Evolutionary conservation across 2,797 vertebrate species (phyloP), one percentile per base, ranked within the genome.

Genomic region (Gymnopithys bicolor): DNA sequence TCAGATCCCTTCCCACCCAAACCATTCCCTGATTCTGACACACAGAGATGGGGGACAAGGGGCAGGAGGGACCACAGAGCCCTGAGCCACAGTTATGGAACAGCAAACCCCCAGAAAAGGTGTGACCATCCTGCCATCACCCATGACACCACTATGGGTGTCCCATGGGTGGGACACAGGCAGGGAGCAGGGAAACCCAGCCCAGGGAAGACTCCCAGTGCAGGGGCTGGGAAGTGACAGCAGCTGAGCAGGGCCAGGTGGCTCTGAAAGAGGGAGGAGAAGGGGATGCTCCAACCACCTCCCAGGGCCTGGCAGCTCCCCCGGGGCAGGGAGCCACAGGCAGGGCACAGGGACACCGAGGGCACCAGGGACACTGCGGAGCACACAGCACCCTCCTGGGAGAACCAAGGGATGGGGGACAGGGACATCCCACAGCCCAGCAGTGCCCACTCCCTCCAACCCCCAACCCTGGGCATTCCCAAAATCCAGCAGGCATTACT

Each of bases 71-170:
- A 55, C 19, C 56, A 19, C 39, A 3, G 28, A 0, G 17, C 9
- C 49, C 19, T 17, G 60, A 63, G 59, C 59, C 59, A 62, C 19
- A 41, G 37, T 30, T 30, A 19, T 7, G 27, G 59, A 25, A 35
- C 32, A 75, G 25, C 32, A 30, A 60, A 24, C 5, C 32, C 52
- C 9, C 2, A 0, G 2, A 23, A 2, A 2, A 0, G 2, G 22
- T 1, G 9, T 0, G n/a, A 21, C 7, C 5, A 1, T 7, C 27
- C 46, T 16, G 22, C 14, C 7, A 8, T 16, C 46, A 9, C 24
- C 48, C 52, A 7, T 5, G 5, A 16, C 1, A 33, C 37, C 27
- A 4, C 48, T 4, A 4, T 2, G 43, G 33, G n/a, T 30, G 70
- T 48, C 43, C 41, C 41, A 30, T 2, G 11, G 28, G 2, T 27